These are phyloP conservation scores for Fistularia commersonii DNA, from an alignment of 2,797 vertebrate species.

Conservation along the genomic window DNA sequence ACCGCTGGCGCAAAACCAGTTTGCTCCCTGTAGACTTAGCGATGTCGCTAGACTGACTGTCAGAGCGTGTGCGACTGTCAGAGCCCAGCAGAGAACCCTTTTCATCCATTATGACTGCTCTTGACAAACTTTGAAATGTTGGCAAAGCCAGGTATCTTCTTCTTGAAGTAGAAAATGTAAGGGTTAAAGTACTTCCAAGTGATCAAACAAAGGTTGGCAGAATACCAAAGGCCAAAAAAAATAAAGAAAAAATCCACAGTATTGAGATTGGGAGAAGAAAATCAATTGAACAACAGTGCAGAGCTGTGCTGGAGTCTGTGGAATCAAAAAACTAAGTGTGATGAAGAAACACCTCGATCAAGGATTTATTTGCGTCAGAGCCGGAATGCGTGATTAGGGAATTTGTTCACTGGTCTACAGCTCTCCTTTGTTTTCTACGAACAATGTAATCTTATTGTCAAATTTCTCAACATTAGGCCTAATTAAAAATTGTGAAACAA, in stretches of 20 bases:
- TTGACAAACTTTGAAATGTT: not conserved
- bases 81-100: constrained; percentile 30
- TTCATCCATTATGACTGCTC: constrained; percentile 50
- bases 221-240: not conserved
- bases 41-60: constrained; percentile 60
- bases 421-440: constrained; percentile 35
- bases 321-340: constrained; percentile 7
- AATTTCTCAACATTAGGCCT: constrained; percentile 31
- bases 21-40: constrained; percentile 59
- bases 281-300: not conserved
- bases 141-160: constrained; percentile 2
- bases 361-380: constrained; percentile 8
- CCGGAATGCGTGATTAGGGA: constrained; percentile 27
- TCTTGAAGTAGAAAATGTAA: constrained; percentile 2
- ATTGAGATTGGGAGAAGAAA: not conserved
- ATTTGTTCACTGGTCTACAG: constrained; percentile 27
- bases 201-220: not conserved
- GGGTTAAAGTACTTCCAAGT: not conserved
- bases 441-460: constrained; percentile 40
- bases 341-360: constrained; percentile 1
- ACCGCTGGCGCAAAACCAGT: constrained; percentile 68
- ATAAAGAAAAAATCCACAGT: not conserved
- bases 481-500: constrained; percentile 37
- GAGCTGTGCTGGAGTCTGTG: constrained; percentile 2
- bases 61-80: constrained; percentile 46